Base-by-base conservation (phyloP, 1,140 invertebrate genomes). In the Stenopsyche tienmushanensis region DNA sequence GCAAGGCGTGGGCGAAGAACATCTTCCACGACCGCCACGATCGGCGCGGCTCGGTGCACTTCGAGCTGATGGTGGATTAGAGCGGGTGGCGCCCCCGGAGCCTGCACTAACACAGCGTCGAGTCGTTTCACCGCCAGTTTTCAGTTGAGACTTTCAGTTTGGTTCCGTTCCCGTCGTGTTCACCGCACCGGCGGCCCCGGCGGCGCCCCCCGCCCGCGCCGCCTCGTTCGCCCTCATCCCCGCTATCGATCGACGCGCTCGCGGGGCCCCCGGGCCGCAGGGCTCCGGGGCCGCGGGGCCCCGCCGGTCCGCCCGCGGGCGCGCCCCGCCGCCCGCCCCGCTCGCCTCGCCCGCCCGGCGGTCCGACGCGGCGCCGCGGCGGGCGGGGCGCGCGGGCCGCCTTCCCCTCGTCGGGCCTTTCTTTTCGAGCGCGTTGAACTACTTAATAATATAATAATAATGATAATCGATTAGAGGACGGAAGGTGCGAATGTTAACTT, bases 1-100 rank as follows among this genome's bases (percentile, higher is more conserved):
- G 95, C 83, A 95, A 94, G 83, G 94, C 94, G 70, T 97, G 93
- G 93, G 94, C 94, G 71, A 87, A 88, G 75, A 97, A 97, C 82
- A 97, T 98, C 72, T 73, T 83, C 50, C 92, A 95, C 77, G 91
- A 95, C 80, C 86, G 91, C 73, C 85, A 86, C 74, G 91, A 96
- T 72, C 86, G 90, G 76, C 88, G 93, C 77, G 95, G 95, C 72
- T 93, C 91, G 68, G 94, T 96, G 69, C 94, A 96, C 83, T 97
- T 98, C 83, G 94, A 97, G 83, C 83, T 97, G 73, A 90, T 97
- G 88, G 88, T 97, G 71, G 94, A 97, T 80, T 93, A 93, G 75
- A 58, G 39, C 67, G 62, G 20, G 10, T 17, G 23, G 2, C 59
- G 42, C 54, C 45, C 8, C 44, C 44, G 44, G 44, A 47, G 8